Evolutionary conservation across 2,888 invertebrate genomes (phyloP).

Genomic region (Nephrocerus scutellatus): DNA sequence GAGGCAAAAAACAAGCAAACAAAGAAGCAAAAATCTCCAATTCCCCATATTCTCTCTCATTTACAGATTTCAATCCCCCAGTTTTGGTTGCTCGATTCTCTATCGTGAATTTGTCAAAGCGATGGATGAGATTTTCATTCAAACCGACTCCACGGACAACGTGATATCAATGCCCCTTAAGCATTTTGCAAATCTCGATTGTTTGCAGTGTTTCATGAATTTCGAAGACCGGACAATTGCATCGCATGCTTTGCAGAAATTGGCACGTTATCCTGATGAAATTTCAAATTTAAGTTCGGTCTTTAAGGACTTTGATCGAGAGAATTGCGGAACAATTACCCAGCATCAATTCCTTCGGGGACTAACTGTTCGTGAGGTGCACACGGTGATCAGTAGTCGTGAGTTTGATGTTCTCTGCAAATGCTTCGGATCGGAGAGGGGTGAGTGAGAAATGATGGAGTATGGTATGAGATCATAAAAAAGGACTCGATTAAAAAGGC

Average conservation of each 20-base stretch:
- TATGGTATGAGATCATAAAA: too few species aligned
- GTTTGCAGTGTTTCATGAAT: constrained; percentile 58
- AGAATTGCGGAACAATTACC: constrained; percentile 60
- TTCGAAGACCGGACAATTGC: constrained; percentile 63
- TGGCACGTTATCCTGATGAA: constrained; percentile 59
- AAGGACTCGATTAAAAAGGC: too few species aligned
- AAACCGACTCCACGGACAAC: constrained; percentile 56
- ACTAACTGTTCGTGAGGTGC: constrained; percentile 58
- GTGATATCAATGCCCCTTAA: constrained; percentile 63
- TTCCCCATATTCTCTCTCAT: not conserved
- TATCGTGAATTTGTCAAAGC: constrained; percentile 62
- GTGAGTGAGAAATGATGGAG: too few species aligned
- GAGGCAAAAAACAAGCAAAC: not conserved
- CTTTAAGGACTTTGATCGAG: constrained; percentile 63
- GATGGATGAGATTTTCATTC: constrained; percentile 64
- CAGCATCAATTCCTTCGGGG: constrained; percentile 59
- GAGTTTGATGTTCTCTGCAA: constrained; percentile 67
- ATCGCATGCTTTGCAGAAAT: constrained; percentile 60
- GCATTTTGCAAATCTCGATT: constrained; percentile 61
- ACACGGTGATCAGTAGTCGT: constrained; percentile 56
- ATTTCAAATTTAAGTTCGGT: constrained; percentile 63
- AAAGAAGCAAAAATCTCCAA: not conserved
- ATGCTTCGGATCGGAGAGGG: constrained; percentile 64
- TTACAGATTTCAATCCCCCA: constrained; percentile 58
- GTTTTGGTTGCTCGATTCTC: constrained; percentile 55